Evolutionary conservation across 30 jellyfish, hydroid and myxozoan species (phyloP), one percentile per base, ranked within the genome.

Genomic region (Hydra vulgaris): DNA sequence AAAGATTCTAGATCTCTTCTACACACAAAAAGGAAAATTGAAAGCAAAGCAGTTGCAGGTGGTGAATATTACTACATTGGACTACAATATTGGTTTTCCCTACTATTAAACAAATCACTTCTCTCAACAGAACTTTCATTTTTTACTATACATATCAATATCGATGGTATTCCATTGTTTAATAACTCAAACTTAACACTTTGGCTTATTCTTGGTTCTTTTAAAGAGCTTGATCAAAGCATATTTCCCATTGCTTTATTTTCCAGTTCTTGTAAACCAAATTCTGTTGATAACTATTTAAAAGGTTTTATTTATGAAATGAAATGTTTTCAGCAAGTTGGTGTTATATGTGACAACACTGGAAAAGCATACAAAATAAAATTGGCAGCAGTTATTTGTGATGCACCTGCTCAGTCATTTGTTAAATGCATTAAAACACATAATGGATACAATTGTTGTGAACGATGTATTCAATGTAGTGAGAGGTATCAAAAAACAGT

Each of bases 221-320:
- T 74, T 27, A 20, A 3, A 40, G 61, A 40, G 61, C 12, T 26
- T 74, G 82, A 70, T 17, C 55, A 21, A 73, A 17, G 17, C 21
- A 23, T 74, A 19, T 74, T 74, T 74, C 26, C 61, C 21, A 74
- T 80, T 80, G 88, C 88, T 74, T 53, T 80, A 18, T 80, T 23
- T 71, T 80, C 68, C 74, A 81, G 88, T 25, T 53, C 27, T 18
- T 70, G 75, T 20, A 80, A 80, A 70, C 88, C 83, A 24, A 66
- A 53, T 15, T n/a, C n/a, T n/a, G n/a, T n/a, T n/a, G n/a, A n/a
- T n/a, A n/a, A n/a, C n/a, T n/a, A n/a, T n/a, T n/a, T n/a, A n/a
- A n/a, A n/a, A n/a, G n/a, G n/a, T n/a, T n/a, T 80, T 3, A 40
- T 40, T 40, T 5, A 40, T 40, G 61, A 40, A 40, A 40, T 80